Conservation (phyloP, 1,140 invertebrate genomes). For the Aphidius gifuensis region DNA sequence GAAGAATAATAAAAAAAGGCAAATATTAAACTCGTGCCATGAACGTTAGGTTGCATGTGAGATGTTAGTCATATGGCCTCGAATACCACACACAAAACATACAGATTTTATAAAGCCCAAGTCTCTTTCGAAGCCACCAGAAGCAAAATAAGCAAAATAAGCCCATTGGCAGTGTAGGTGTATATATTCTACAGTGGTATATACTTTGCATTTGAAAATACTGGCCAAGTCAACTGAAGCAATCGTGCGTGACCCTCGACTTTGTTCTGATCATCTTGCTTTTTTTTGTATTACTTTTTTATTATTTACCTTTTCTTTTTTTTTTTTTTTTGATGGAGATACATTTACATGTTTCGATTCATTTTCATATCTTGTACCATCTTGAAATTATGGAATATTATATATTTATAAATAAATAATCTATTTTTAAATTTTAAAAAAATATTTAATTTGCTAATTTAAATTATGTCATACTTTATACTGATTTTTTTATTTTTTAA, state of each 20-base stretch:
- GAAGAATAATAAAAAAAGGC: background rate
- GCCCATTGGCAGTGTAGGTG: background rate
- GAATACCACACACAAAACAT: no score
- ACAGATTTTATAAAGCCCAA: no score
- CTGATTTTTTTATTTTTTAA: no score
- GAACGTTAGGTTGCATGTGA: no score
- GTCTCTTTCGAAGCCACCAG: background rate
- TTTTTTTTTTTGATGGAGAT: background rate
- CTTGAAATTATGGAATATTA: no score
- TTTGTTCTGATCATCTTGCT: background rate
- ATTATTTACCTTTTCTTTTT: background rate
- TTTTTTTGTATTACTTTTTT: background rate
- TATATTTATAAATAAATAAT: no score
- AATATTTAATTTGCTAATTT: no score
- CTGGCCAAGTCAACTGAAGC: background rate
- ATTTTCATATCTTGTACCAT: no score
- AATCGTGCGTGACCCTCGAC: slow-evolving; percentile 11
- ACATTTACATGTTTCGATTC: no score
- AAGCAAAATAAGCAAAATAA: background rate
- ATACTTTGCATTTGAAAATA: slow-evolving; percentile 17
- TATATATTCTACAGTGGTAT: background rate
- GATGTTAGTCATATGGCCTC: no score
- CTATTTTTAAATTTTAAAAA: no score
- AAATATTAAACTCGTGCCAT: background rate
- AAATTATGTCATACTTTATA: no score